Conservation (phyloP, 2,797 vertebrate genomes). For the Vultur gryphus region DNA sequence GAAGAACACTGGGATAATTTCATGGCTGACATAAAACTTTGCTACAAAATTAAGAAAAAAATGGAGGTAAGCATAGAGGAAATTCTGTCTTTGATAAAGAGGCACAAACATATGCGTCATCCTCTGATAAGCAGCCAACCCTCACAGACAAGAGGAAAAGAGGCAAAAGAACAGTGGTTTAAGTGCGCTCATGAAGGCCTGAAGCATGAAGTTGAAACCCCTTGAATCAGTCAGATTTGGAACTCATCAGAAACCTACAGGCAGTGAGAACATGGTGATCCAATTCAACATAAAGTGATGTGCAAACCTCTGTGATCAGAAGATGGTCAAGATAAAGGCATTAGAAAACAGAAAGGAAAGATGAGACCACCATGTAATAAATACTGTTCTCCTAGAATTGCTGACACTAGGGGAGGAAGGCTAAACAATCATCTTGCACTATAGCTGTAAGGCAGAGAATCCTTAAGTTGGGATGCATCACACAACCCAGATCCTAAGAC, state of each 20-base stretch:
- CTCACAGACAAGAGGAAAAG: neutral
- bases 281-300: neutral
- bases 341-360: neutral
- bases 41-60: neutral
- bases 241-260: neutral
- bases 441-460: neutral
- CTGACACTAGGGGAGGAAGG: neutral
- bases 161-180: neutral
- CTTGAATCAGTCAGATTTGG: neutral
- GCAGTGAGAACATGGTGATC: neutral
- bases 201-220: neutral
- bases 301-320: neutral
- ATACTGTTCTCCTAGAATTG: neutral
- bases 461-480: neutral
- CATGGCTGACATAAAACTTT: neutral
- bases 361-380: neutral
- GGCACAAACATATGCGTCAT: neutral
- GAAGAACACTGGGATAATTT: neutral
- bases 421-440: neutral
- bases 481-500: neutral
- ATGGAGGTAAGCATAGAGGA: neutral
- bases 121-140: neutral
- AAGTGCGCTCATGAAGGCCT: neutral
- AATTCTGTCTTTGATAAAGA: neutral
- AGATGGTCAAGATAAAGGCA: neutral